phyloP scores from a whole-genome alignment of 2,888 invertebrate genomes.

The Cryptops parisi region DNA sequence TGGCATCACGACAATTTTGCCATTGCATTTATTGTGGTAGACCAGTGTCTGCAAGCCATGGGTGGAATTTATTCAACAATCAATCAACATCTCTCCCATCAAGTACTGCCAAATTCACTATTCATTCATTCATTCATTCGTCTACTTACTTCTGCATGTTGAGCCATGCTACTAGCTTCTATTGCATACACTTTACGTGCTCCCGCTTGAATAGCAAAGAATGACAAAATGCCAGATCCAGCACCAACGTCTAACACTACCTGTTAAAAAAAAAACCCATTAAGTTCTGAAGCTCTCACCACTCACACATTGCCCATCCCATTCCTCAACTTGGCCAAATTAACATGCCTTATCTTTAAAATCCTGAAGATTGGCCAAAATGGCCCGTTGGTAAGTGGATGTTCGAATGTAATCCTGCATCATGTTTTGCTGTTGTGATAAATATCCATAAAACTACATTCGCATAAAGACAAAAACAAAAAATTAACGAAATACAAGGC shows the following conservation, averaged over 20 bases:
- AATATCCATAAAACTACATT: conserved; percentile 91
- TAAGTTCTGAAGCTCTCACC: no score
- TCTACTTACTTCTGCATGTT: conserved; percentile 58
- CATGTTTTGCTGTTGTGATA: conserved; percentile 99
- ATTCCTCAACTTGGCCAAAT: no score
- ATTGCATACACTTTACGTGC: conserved; percentile 94
- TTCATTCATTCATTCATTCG: not conserved
- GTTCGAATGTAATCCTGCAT: conserved; percentile 99
- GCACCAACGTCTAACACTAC: conserved; percentile 95
- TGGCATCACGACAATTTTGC: conserved; percentile 79
- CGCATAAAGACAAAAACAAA: conserved; percentile 20
- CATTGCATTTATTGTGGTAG: conserved; percentile 70
- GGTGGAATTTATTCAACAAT: not conserved
- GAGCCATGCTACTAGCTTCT: conserved; percentile 98
- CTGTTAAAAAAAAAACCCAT: conserved; percentile 38
- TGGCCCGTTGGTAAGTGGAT: conserved; percentile 94
- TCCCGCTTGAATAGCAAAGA: conserved; percentile 96
- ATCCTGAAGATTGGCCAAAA: conserved; percentile 80
- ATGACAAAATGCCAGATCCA: conserved; percentile 94
- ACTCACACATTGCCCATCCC: no score
- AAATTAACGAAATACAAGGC: no score
- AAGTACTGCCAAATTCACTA: no score
- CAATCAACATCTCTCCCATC: not conserved
- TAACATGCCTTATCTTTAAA: conserved; percentile 52
- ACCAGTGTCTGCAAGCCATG: conserved; percentile 51